Conservation (phyloP, 2,113 vertebrate genomes). For the Elephas maximus region DNA sequence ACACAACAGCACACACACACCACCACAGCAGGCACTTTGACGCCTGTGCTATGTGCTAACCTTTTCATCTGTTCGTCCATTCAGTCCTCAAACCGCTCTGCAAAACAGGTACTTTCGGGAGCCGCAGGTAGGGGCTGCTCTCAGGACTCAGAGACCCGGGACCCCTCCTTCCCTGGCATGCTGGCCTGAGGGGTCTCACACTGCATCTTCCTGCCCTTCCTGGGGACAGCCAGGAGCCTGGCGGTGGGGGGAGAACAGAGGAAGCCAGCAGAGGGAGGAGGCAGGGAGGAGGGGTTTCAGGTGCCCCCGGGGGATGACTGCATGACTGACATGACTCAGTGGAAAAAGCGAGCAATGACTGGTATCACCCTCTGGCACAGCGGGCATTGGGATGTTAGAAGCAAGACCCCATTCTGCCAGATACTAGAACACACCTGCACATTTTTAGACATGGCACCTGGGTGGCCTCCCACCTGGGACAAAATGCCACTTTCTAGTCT, state of each 20-base stretch:
- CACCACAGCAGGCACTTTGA: background rate
- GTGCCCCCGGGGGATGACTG: background rate
- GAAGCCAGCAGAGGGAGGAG: background rate
- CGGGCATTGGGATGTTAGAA: background rate
- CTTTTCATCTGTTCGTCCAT: background rate
- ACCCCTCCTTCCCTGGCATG: background rate
- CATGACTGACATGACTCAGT: background rate
- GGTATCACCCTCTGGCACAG: background rate
- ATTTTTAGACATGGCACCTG: background rate
- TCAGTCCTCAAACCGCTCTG: background rate
- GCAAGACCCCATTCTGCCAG: background rate
- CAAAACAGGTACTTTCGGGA: background rate
- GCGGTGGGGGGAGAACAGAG: background rate
- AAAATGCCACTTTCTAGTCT: accelerated
- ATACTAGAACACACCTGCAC: background rate
- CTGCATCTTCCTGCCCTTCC: background rate
- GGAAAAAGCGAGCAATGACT: background rate
- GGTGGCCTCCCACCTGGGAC: background rate
- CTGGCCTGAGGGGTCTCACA: background rate
- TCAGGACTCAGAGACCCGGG: background rate
- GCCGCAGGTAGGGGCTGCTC: background rate
- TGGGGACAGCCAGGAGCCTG: background rate
- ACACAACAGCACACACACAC: background rate
- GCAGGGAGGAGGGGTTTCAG: background rate
- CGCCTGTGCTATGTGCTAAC: accelerated